Conservation (phyloP, 1,140 invertebrate species). For the Diploscapter pachys region DNA sequence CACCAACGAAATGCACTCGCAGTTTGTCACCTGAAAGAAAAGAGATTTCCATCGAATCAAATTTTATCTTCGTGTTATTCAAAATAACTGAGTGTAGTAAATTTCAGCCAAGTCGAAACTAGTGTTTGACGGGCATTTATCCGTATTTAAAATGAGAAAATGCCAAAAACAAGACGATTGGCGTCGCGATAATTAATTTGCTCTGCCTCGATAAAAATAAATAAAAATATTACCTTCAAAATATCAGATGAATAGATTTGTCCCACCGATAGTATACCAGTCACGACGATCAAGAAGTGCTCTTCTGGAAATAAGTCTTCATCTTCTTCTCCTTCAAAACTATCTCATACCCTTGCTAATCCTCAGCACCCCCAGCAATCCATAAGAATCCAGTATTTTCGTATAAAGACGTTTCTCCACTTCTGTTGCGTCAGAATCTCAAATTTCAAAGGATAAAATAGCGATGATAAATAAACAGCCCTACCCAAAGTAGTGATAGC, state of each 20-base stretch:
- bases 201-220: too few species aligned
- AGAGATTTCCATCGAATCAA: too few species aligned
- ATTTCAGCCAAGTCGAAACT: too few species aligned
- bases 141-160: too few species aligned
- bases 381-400: conserved; percentile 54
- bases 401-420: conserved; percentile 42
- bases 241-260: conserved; percentile 51
- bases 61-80: too few species aligned
- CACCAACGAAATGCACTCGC: conserved; percentile 49
- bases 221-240: conserved; percentile 1
- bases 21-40: conserved; percentile 37
- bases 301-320: conserved; percentile 42
- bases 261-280: conserved; percentile 55
- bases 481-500: conserved; percentile 35
- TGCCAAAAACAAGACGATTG: too few species aligned
- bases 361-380: conserved; percentile 49
- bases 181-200: too few species aligned
- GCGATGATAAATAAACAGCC: too few species aligned
- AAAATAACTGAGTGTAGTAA: too few species aligned
- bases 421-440: conserved; percentile 29
- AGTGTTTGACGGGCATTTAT: too few species aligned
- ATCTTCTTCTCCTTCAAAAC: too few species aligned
- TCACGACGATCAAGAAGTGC: conserved; percentile 48
- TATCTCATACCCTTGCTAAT: conserved; percentile 14
- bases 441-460: neutral